phyloP scores from a whole-genome alignment of 2,888 invertebrate genomes.

The Periphyllus acericola region DNA sequence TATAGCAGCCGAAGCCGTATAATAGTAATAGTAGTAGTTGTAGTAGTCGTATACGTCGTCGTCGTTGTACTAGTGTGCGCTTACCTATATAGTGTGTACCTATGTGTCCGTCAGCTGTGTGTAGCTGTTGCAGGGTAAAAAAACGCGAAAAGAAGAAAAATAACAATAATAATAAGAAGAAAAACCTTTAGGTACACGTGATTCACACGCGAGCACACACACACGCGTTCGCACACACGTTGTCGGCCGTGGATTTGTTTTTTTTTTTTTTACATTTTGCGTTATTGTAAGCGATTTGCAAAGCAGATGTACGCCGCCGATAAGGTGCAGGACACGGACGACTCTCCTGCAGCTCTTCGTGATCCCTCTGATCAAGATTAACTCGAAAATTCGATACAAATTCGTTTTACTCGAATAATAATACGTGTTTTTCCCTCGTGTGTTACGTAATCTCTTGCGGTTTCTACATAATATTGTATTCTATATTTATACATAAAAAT shows the following conservation, averaged over 20 bases:
- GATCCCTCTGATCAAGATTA: background rate
- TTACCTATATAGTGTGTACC: too few relatives aligned
- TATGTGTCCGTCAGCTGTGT: background rate
- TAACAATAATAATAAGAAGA: background rate
- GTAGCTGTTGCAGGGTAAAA: background rate
- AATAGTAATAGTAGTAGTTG: background rate
- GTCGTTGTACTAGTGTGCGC: background rate
- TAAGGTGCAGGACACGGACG: background rate
- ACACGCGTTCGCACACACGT: background rate
- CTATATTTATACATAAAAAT: background rate
- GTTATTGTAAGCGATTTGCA: background rate
- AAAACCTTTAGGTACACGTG: background rate
- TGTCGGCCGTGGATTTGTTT: background rate
- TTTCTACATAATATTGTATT: background rate
- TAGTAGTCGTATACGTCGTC: background rate
- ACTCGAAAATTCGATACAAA: background rate
- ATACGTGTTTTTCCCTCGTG: background rate
- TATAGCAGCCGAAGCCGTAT: background rate
- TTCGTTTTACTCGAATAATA: background rate
- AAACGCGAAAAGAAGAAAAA: background rate
- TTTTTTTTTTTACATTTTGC: background rate
- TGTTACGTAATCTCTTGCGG: background rate
- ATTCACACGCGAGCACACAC: background rate
- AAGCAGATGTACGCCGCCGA: background rate
- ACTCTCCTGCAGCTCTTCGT: background rate